Base-by-base conservation (phyloP, 2,888 invertebrate genomes). In the Drosophila paracracens region DNA sequence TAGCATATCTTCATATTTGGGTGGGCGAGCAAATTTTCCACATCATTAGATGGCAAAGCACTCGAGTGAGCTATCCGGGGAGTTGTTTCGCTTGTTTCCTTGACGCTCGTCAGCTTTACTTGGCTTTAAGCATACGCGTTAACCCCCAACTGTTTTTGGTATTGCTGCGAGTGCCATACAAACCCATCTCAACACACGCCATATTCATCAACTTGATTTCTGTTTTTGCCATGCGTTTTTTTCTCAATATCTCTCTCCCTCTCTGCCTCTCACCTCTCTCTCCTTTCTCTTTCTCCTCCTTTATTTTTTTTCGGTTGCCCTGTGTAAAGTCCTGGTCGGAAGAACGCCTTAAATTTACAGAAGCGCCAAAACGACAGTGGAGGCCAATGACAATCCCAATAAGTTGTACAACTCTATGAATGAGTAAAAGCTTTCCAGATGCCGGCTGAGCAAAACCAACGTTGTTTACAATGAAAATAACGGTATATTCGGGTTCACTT, bases 171-270 rank as follows among this genome's bases (percentile, higher is more conserved):
- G 75, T 66, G 65, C 69, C 80, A 73, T 74, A 73, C 85, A 89
- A 79, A 87, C 79, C 84, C 89, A 87, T 87, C 90, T 87, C 89
- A 87, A 87, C 90, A 84, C 63, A 79, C 76, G 82, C 70, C 82
- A 74, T 79, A 86, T 86, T 90, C 88, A 90, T 89, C 88, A 85
- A 87, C 84, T 71, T 74, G 82, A 75, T 75, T 88, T 79, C 66
- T 70, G 71, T 64, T 69, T 66, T 61, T 62, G 51, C 62, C 62
- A 66, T 51, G 58, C 57, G 50, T 59, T 50, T 61, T 25, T n/a
- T 57, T 13, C 33, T 53, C 46, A 8, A 16, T 35, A 25, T n/a
- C 43, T 38, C 25, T 46, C 18, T 38, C n/a, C 8, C 21, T 38
- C 31, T 27, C 8, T 21, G 27, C 61, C 25, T 48, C 51, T 36